Evolutionary conservation across 2,888 invertebrate species (phyloP).

Genomic region (Hypolimnas misippus): DNA sequence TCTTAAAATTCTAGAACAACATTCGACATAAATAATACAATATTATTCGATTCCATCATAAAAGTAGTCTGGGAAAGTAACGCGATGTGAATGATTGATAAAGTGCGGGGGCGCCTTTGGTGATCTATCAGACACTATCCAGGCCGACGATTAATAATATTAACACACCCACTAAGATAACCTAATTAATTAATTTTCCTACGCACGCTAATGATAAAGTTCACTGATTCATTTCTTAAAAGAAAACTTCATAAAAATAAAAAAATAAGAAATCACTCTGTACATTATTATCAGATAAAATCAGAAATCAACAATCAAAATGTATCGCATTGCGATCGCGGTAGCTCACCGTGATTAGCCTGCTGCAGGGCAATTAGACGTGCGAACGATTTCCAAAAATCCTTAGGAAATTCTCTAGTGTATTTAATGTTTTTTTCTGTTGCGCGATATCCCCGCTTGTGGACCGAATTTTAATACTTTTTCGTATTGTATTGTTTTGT

Average conservation of each 20-base stretch:
- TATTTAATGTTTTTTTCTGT: too few species aligned
- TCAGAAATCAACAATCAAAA: too few species aligned
- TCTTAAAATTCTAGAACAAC: background rate
- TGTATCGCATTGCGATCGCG: too few species aligned
- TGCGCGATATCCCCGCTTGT: too few species aligned
- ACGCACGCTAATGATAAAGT: conserved; percentile 17
- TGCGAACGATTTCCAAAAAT: too few species aligned
- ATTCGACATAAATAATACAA: background rate
- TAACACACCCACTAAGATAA: conserved; percentile 37
- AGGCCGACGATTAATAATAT: conserved; percentile 47
- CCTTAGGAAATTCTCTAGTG: too few species aligned
- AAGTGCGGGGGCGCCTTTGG: conserved; percentile 51
- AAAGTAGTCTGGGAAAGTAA: conserved; percentile 37
- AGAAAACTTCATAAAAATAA: background rate
- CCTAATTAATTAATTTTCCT: conserved; percentile 47
- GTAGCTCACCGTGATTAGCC: too few species aligned
- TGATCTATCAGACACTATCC: conserved; percentile 58
- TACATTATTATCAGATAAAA: too few species aligned
- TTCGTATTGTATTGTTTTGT: too few species aligned
- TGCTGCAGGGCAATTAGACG: too few species aligned
- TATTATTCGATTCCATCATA: conserved; percentile 40
- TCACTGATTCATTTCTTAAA: conserved; percentile 24
- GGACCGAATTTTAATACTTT: too few species aligned
- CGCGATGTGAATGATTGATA: conserved; percentile 58
- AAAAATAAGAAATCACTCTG: background rate